These are phyloP conservation scores for Tychaedon coryphoeus DNA, from an alignment of 2,113 vertebrate genomes.

Conservation along the genomic window DNA sequence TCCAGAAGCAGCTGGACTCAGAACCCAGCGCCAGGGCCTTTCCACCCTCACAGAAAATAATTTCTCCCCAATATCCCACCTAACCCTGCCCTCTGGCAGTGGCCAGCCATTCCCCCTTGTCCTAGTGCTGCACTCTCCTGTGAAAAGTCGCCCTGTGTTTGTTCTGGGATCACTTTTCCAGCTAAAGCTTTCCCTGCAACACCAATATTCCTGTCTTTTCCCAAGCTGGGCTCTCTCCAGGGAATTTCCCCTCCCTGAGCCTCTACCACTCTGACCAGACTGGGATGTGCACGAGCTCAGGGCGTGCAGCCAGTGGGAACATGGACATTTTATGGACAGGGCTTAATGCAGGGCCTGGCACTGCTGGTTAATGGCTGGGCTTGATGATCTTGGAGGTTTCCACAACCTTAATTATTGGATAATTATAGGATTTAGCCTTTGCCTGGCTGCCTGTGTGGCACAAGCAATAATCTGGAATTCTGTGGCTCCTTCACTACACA, in stretches of 20 bases:
- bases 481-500: background rate
- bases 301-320: rapidly evolving
- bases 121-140: background rate
- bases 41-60: background rate
- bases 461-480: background rate
- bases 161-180: background rate
- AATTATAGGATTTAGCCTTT: background rate
- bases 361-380: background rate
- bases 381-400: background rate
- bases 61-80: background rate
- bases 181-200: background rate
- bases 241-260: background rate
- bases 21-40: background rate
- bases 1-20: background rate
- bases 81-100: background rate
- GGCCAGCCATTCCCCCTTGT: background rate
- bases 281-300: rapidly evolving
- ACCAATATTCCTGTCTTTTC: background rate
- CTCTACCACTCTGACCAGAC: background rate
- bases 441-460: background rate
- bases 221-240: background rate
- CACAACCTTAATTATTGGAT: background rate
- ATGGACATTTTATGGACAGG: background rate
- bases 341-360: background rate
- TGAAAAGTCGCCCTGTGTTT: background rate